These are phyloP conservation scores for Candidula unifasciata DNA, from an alignment of 2,888 invertebrate species.

Conservation along the genomic window DNA sequence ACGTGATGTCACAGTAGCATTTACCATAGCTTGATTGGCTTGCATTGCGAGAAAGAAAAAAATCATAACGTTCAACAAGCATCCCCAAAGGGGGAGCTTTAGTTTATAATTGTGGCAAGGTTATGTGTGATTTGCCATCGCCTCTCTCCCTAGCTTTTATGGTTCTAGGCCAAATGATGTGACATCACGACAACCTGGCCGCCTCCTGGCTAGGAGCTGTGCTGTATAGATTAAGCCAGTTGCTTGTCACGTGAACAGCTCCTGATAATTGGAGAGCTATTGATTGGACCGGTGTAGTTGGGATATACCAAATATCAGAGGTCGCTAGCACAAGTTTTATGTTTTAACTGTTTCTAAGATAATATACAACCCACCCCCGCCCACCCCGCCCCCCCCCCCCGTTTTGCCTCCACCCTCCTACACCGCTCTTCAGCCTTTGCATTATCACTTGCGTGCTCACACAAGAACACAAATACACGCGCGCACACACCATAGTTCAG, in stretches of 20 bases:
- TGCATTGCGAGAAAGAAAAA: too few species aligned
- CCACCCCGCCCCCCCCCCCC: background rate
- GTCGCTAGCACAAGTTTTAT: constrained; percentile 10
- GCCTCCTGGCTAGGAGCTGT: background rate
- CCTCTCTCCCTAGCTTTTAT: too few species aligned
- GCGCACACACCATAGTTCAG: too few species aligned
- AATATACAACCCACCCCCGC: background rate
- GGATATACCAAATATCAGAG: constrained; percentile 25
- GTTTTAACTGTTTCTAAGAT: constrained; percentile 1
- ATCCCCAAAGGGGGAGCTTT: too few species aligned
- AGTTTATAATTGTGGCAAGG: too few species aligned
- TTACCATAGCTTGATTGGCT: too few species aligned
- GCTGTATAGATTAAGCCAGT: background rate
- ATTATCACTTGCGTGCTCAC: background rate
- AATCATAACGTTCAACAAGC: too few species aligned
- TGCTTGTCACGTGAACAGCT: background rate
- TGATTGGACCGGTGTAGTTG: constrained; percentile 9
- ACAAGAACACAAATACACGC: too few species aligned
- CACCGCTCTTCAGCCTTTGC: background rate
- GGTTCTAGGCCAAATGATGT: too few species aligned
- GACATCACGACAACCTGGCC: background rate
- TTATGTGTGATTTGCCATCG: too few species aligned
- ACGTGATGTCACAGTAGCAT: too few species aligned
- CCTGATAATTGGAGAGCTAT: constrained; percentile 13
- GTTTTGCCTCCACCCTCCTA: background rate